Base-by-base conservation (phyloP, 2,888 invertebrate species). In the Apodemia zela region DNA sequence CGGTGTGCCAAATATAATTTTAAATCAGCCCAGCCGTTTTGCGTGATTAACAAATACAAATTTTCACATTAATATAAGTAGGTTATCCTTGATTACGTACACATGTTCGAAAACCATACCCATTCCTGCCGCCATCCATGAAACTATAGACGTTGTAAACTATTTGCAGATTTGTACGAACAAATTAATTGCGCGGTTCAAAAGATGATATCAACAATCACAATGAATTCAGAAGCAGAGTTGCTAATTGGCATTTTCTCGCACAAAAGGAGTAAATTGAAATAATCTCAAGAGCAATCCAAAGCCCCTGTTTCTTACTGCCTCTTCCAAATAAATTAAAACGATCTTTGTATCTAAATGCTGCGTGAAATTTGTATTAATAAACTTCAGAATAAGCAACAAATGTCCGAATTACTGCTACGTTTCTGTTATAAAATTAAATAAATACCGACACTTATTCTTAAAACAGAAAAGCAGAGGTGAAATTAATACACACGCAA, bases 331-430 rank as follows among this genome's bases (percentile, higher is more conserved):
- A 54, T 54, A 54, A 54, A 54, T 54, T 54, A 54, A 54, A 54
- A 25, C 54, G 54, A 57, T 57, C 54, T 57, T 57, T 57, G 54
- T 57, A 57, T 57, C 54, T 57, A 57, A 57, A 57, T 57, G 54
- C 29, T n/a, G 29, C 54, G 54, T 57, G 15, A 57, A 54, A 57
- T 57, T 57, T 57, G 29, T 15, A 29, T 57, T 57, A 57, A 57
- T 57, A 57, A 57, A 29, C 29, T 57, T 29, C 25, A 57, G 29
- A 57, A 57, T 25, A 8, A 25, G 54, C n/a, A 25, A 57, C 54
- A 25, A 25, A 21, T 25, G 54, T 25, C 25, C 25, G 25, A 54
- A 25, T 54, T 25, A 13, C 18, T 18, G 6, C 17, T 17, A 17
- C 17, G 17, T 17, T 17, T 17, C 17, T 17, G 47, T n/a, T 10